Percentiles rank a stretch among this genome's conserved stretches.
These are phyloP conservation scores for Rosalia funebris DNA, from an alignment of 2,888 invertebrate species.

Conservation along the genomic window DNA sequence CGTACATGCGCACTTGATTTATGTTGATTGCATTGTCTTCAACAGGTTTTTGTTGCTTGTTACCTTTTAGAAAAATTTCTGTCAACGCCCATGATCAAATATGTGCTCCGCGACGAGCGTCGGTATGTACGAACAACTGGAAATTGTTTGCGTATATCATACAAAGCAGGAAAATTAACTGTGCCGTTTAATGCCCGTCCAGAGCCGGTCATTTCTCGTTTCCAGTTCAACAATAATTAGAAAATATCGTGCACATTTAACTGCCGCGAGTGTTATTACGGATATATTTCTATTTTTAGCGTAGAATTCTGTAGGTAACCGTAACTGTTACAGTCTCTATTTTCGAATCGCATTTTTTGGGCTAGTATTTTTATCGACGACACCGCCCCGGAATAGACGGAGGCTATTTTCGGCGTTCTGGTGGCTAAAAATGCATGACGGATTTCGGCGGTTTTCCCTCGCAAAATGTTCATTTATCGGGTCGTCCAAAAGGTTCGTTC, in stretches of 20 bases:
- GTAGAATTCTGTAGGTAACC: slow-evolving; percentile 38
- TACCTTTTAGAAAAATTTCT: no score
- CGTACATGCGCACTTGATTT: no score
- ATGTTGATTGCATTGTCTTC: no score
- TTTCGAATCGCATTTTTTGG: slow-evolving; percentile 31
- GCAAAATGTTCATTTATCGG: no score
- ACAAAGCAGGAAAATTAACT: slow-evolving; percentile 9
- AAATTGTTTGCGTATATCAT: not conserved
- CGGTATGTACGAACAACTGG: not conserved
- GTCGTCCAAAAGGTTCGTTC: no score
- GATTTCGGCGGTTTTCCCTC: no score
- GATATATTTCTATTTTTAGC: slow-evolving; percentile 25
- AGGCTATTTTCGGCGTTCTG: not conserved
- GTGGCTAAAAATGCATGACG: slow-evolving; percentile 2
- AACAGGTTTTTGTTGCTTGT: no score
- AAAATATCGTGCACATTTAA: slow-evolving; percentile 8
- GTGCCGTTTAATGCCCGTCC: not conserved
- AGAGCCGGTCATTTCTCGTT: not conserved
- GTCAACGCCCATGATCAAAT: no score
- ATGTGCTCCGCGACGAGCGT: no score
- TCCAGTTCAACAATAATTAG: slow-evolving; percentile 2
- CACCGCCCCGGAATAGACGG: not conserved
- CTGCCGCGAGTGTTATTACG: slow-evolving; percentile 16
- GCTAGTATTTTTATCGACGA: slow-evolving; percentile 17
- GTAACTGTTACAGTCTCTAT: slow-evolving; percentile 39